Percentiles rank a stretch among this genome's conserved stretches.
Evolutionary conservation across 2,888 invertebrate genomes (phyloP).

Genomic region (Cantharis rufa): DNA sequence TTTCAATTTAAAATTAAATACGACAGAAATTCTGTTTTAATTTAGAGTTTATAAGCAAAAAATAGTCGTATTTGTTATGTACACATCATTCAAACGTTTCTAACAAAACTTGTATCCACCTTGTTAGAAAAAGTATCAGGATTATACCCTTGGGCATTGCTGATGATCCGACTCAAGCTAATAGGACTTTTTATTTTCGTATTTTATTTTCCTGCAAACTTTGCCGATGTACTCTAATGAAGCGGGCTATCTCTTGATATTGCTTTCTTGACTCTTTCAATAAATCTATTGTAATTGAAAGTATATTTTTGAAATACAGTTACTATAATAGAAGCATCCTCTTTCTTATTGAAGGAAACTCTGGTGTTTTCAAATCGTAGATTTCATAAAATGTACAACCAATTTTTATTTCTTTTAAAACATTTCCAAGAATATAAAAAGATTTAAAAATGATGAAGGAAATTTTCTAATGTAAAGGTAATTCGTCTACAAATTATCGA

Average conservation of each 20-base stretch:
- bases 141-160: constrained; percentile 32
- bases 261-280: constrained; percentile 6
- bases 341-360: neutral
- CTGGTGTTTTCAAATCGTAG: neutral
- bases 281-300: constrained; percentile 4
- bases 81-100: constrained; percentile 11
- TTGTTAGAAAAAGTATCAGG: constrained; percentile 31
- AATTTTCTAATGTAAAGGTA: constrained; percentile 23
- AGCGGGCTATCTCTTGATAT: constrained; percentile 14
- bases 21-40: neutral
- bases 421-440: constrained; percentile 2
- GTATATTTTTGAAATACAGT: neutral
- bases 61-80: constrained; percentile 6
- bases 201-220: constrained; percentile 30
- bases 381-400: neutral
- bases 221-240: constrained; percentile 24
- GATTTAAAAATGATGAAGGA: constrained; percentile 21
- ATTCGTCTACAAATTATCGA: constrained; percentile 31
- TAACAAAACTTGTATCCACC: constrained; percentile 22
- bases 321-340: neutral
- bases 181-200: constrained; percentile 35
- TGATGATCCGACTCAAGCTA: constrained; percentile 34
- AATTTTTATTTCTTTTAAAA: neutral
- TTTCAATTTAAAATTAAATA: neutral
- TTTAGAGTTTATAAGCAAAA: constrained; percentile 7